phyloP scores from a whole-genome alignment of 2,888 invertebrate species.

The Branchinecta sandiegonensis region DNA sequence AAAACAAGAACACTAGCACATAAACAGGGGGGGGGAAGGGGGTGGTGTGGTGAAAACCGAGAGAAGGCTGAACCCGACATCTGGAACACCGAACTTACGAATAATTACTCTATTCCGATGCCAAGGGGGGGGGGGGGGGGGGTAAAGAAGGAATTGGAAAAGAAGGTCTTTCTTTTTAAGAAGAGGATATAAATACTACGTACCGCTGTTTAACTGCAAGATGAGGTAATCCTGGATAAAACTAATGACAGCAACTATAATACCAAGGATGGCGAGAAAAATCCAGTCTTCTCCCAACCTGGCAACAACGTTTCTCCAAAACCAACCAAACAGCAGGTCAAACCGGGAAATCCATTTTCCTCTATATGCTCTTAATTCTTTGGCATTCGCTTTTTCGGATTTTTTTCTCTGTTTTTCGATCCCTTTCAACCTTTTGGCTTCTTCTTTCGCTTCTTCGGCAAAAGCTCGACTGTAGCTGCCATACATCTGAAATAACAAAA shows the following conservation, averaged over 20 bases:
- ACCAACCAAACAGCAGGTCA: slow-evolving; percentile 42
- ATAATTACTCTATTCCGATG: too few relatives aligned
- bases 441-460: slow-evolving; percentile 82
- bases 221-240: slow-evolving; percentile 89
- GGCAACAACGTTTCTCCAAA: slow-evolving; percentile 77
- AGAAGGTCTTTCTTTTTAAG: too few relatives aligned
- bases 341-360: slow-evolving; percentile 37
- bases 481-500: slow-evolving; percentile 55
- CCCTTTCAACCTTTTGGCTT: slow-evolving; percentile 63
- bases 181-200: too few relatives aligned
- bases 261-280: slow-evolving; percentile 76
- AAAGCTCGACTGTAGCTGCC: slow-evolving; percentile 86
- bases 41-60: too few relatives aligned
- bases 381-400: slow-evolving; percentile 44
- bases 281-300: slow-evolving; percentile 91
- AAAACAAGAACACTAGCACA: too few relatives aligned
- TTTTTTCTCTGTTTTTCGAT: slow-evolving; percentile 48
- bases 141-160: too few relatives aligned
- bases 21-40: too few relatives aligned
- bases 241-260: slow-evolving; percentile 85
- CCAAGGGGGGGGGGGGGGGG: too few relatives aligned
- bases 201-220: slow-evolving; percentile 19
- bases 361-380: slow-evolving; percentile 30
- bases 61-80: too few relatives aligned
- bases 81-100: too few relatives aligned